Evolutionary conservation across 2,797 vertebrate genomes (phyloP).

Genomic region (Schizopygopsis malacanthus): DNA sequence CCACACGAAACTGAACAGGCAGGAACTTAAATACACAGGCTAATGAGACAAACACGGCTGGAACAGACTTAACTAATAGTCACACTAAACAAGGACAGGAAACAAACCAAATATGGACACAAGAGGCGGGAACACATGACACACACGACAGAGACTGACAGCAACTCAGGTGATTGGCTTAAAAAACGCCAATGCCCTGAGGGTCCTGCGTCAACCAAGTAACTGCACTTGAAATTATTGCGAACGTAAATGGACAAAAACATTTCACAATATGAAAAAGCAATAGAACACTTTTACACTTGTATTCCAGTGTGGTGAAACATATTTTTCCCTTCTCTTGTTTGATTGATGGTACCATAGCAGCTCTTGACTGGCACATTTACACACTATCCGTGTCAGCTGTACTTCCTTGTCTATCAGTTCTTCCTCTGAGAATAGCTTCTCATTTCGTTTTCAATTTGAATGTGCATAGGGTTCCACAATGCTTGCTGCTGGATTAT

Average conservation of each 20-base stretch:
- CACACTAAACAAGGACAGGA: too few species aligned
- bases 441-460: constrained; percentile 11
- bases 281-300: neutral
- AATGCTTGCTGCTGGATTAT: constrained; percentile 15
- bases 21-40: too few species aligned
- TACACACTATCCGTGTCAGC: constrained; percentile 9
- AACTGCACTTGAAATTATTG: neutral
- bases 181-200: neutral
- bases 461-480: neutral
- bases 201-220: neutral
- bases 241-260: neutral
- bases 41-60: too few species aligned
- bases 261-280: neutral
- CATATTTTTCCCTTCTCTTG: neutral
- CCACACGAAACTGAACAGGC: too few species aligned
- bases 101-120: too few species aligned
- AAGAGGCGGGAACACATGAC: too few species aligned
- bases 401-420: constrained; percentile 15
- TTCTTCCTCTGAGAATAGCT: neutral
- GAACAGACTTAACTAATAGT: too few species aligned
- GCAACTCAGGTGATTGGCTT: neutral
- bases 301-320: neutral
- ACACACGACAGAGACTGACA: neutral
- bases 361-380: constrained; percentile 20
- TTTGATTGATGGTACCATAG: constrained; percentile 18